A percentile compares a stretch with the other conserved stretches of the same genome.
Conservation (phyloP, 1,140 invertebrate species). For the Cotesia vestalis region DNA sequence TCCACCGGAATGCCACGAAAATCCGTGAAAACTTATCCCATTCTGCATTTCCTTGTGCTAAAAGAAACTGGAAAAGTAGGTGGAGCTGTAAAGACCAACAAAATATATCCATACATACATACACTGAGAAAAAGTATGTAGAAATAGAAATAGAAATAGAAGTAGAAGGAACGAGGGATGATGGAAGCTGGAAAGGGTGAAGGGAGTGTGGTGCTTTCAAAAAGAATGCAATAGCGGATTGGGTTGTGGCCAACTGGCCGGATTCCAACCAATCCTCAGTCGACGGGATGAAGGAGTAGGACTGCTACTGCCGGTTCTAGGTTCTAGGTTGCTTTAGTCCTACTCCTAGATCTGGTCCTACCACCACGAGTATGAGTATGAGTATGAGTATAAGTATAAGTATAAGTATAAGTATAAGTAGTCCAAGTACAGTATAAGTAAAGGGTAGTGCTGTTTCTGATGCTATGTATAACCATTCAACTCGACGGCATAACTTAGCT, state of each 20-base stretch:
- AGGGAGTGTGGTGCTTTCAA: constrained; percentile 52
- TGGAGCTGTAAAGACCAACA: constrained; percentile 28
- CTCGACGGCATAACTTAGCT: constrained; percentile 33
- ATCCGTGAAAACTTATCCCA: constrained; percentile 3
- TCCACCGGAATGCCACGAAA: not conserved
- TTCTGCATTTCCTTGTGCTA: constrained; percentile 10
- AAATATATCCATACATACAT: not conserved
- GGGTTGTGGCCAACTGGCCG: constrained; percentile 63
- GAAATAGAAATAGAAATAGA: too few relatives aligned
- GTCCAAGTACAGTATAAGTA: too few relatives aligned
- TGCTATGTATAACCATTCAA: constrained; percentile 52
- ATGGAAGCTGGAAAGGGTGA: constrained; percentile 34
- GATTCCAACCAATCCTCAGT: constrained; percentile 64
- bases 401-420: too few relatives aligned
- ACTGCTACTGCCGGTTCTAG: too few relatives aligned
- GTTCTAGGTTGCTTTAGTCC: constrained; percentile 37
- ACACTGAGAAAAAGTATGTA: not conserved
- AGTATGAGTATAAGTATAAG: too few relatives aligned
- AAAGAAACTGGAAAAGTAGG: constrained; percentile 33
- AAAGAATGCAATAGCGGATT: constrained; percentile 67
- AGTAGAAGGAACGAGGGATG: constrained; percentile 27
- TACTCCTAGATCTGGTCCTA: constrained; percentile 39
- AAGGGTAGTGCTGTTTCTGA: too few relatives aligned
- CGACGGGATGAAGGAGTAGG: constrained; percentile 53
- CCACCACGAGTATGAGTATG: too few relatives aligned